phyloP scores from a whole-genome alignment of 23 tunicate species.

The Ascidia mentula region DNA sequence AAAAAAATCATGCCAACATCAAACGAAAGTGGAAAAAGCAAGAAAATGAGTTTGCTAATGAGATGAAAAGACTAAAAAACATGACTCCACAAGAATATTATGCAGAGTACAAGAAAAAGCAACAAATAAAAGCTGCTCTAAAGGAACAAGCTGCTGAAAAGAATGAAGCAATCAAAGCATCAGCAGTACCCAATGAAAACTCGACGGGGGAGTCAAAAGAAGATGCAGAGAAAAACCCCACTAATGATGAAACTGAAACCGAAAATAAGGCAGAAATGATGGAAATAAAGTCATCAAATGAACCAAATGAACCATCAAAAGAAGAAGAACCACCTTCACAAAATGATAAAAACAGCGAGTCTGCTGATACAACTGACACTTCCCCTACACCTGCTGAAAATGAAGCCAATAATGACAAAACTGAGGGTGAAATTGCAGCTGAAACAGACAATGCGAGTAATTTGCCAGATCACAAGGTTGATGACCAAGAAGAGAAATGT shows the following conservation, averaged over 20 bases:
- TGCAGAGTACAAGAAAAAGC: conserved; percentile 69
- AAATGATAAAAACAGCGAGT: too few relatives aligned
- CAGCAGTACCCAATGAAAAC: too few relatives aligned
- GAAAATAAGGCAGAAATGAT: not conserved
- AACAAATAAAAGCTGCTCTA: conserved; percentile 37
- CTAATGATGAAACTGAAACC: not conserved
- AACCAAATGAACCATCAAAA: not conserved
- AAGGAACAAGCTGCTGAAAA: conserved; percentile 9
- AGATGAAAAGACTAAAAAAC: conserved; percentile 49
- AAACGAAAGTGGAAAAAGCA: conserved; percentile 77
- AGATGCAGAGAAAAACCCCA: not conserved
- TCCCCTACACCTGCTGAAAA: too few relatives aligned
- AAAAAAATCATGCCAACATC: conserved; percentile 50
- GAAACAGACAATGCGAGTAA: too few relatives aligned
- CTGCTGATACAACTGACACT: too few relatives aligned
- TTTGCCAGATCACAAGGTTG: too few relatives aligned
- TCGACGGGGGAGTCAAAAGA: conserved; percentile 13
- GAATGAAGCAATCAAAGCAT: conserved; percentile 10
- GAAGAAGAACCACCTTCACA: too few relatives aligned
- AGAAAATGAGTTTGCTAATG: conserved; percentile 41
- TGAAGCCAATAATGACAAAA: too few relatives aligned
- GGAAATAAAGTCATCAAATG: not conserved
- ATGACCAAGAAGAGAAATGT: too few relatives aligned
- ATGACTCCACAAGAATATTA: conserved; percentile 94
- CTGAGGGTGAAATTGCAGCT: too few relatives aligned